Conservation (phyloP, 2,113 vertebrate species). For the Psilopsiagon aymara region DNA sequence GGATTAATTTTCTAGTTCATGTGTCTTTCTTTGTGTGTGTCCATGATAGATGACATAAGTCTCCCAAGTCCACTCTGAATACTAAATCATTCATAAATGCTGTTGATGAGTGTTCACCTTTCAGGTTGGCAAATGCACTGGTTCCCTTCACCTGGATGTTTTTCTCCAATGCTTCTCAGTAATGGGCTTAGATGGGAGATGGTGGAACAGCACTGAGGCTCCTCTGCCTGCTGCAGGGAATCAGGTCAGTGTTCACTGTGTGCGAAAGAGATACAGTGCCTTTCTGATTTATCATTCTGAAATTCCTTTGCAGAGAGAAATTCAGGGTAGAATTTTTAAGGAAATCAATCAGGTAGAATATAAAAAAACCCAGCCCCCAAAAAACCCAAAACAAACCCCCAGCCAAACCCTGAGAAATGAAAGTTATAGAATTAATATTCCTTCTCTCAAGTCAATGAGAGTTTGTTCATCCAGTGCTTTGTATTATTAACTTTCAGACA, state of each 20-base stretch:
- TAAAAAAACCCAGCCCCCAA: neutral
- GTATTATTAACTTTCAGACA: neutral
- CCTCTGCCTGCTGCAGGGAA: neutral
- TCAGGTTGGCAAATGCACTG: neutral
- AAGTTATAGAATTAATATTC: neutral
- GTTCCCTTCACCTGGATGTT: neutral
- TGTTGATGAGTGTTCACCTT: neutral
- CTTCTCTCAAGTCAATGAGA: neutral
- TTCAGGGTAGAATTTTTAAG: neutral
- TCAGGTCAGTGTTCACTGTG: neutral
- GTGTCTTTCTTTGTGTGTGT: constrained; percentile 1
- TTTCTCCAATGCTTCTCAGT: neutral
- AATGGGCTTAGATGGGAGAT: neutral
- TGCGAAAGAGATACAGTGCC: neutral
- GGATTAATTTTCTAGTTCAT: constrained; percentile 34
- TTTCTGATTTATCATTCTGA: neutral
- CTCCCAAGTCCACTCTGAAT: constrained; percentile 17
- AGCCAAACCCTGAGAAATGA: neutral
- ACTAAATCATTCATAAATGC: neutral
- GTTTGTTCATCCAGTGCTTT: neutral
- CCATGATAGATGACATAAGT: neutral
- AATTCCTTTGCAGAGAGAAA: neutral
- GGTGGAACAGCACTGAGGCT: neutral
- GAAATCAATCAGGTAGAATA: neutral
- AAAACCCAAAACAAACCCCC: neutral